phyloP scores from a whole-genome alignment of 2,797 vertebrate species.

The Macropus fuliginosus region DNA sequence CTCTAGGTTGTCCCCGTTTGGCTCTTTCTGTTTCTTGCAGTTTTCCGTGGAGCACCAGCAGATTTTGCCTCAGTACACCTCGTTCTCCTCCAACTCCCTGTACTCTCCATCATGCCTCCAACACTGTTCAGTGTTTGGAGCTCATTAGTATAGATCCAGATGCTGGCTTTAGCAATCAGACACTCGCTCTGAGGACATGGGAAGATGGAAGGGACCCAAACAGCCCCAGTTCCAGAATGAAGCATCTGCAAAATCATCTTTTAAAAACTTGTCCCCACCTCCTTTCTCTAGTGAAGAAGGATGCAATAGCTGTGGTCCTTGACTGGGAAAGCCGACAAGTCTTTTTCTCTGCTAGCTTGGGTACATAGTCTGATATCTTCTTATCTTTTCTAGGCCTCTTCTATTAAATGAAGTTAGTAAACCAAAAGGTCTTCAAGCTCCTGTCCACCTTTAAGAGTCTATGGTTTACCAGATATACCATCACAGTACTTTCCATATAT shows the following conservation, averaged over 20 bases:
- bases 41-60: neutral
- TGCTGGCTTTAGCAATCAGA: slow-evolving; percentile 75
- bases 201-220: slow-evolving; percentile 33
- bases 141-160: slow-evolving; percentile 71
- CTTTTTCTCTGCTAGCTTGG: neutral
- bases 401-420: neutral
- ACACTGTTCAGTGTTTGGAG: slow-evolving; percentile 64
- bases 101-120: slow-evolving; percentile 25
- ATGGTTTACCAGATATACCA: neutral
- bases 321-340: neutral
- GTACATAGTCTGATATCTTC: neutral
- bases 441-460: neutral
- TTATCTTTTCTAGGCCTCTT: neutral
- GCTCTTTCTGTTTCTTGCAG: neutral
- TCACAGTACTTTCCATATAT: neutral
- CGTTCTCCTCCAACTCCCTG: neutral
- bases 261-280: neutral
- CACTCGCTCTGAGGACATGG: slow-evolving; percentile 69
- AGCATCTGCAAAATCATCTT: neutral
- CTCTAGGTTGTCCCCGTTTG: neutral
- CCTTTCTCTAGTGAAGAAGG: neutral
- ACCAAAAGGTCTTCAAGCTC: neutral
- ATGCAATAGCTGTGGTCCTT: neutral
- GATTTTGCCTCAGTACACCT: slow-evolving; percentile 5
- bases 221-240: neutral